Conservation (phyloP, 2,113 vertebrate genomes). For the Rhynchomys soricoides region DNA sequence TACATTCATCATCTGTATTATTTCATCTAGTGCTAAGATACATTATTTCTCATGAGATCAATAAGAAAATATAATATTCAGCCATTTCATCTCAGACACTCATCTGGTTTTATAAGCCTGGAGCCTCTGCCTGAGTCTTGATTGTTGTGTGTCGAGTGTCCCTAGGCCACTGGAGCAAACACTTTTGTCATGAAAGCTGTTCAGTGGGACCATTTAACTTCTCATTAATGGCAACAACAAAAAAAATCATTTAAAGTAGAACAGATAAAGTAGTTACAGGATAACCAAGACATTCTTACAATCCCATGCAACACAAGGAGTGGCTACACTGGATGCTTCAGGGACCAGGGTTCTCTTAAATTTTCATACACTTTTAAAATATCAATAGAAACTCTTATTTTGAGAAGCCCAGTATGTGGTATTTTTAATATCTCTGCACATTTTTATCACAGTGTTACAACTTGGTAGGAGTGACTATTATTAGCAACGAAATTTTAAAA, state of each 20-base stretch:
- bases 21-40: not conserved
- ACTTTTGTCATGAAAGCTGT: conserved; percentile 2
- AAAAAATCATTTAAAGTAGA: not conserved
- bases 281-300: not conserved
- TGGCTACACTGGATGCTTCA: not conserved
- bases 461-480: not conserved
- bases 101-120: not conserved
- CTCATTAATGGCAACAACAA: conserved; percentile 22
- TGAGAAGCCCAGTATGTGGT: not conserved
- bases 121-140: not conserved
- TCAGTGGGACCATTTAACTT: not conserved
- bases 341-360: not conserved
- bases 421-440: not conserved
- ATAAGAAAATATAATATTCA: not conserved
- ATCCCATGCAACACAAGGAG: not conserved
- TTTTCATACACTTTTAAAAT: not conserved
- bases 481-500: not conserved
- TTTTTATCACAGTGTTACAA: not conserved
- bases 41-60: not conserved
- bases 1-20: not conserved
- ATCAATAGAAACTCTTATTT: not conserved
- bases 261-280: not conserved
- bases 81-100: not conserved
- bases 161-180: not conserved
- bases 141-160: conserved; percentile 3